Percentiles rank a stretch among this genome's conserved stretches.
These are phyloP conservation scores for Catharus bicknelli DNA, from an alignment of 2,113 vertebrate genomes.

Conservation along the genomic window DNA sequence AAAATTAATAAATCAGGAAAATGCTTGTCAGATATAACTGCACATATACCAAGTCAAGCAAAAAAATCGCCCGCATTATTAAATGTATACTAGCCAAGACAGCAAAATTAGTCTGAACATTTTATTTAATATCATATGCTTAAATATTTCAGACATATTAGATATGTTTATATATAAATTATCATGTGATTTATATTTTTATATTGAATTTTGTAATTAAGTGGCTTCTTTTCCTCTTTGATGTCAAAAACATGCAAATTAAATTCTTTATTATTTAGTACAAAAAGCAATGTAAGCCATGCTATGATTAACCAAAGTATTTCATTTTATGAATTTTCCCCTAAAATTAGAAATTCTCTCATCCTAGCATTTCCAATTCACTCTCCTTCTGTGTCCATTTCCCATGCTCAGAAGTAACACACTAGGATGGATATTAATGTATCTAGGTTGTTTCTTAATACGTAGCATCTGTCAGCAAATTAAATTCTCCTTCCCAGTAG, in stretches of 20 bases:
- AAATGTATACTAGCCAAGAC: neutral
- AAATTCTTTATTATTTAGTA: neutral
- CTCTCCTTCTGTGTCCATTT: neutral
- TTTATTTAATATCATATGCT: neutral
- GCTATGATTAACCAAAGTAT: neutral
- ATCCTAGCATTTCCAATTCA: neutral
- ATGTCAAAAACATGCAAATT: neutral
- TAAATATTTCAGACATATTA: neutral
- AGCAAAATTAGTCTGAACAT: neutral
- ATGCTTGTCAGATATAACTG: neutral
- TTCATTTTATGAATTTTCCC: neutral
- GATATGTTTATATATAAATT: neutral
- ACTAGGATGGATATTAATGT: neutral
- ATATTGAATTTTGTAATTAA: neutral
- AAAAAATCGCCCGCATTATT: neutral
- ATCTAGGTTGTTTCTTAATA: accelerated
- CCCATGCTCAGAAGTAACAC: neutral
- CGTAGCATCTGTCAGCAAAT: neutral
- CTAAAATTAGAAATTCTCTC: neutral
- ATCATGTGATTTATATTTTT: neutral
- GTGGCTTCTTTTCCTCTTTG: neutral
- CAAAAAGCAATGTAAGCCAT: neutral
- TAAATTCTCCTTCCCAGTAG: neutral
- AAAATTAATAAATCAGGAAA: neutral
- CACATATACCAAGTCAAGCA: neutral